Conservation (phyloP, 2,113 vertebrate species). For the Oreochromis spilurus region DNA sequence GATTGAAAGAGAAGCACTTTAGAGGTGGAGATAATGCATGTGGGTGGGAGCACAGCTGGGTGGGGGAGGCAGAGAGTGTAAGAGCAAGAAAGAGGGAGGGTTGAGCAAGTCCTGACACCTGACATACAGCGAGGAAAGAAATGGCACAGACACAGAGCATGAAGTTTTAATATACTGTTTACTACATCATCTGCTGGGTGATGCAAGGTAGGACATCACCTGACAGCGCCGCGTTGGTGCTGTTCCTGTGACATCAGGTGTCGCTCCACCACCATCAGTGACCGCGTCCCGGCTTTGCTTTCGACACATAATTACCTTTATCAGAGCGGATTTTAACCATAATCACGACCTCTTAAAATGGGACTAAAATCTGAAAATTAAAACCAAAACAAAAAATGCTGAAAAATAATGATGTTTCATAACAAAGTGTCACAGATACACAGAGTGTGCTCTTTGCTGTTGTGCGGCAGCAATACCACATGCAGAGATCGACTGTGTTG, state of each 20-base stretch:
- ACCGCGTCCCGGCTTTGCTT: neutral
- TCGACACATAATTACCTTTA: neutral
- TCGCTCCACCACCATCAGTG: neutral
- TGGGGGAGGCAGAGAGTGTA: neutral
- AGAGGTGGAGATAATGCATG: neutral
- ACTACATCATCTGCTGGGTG: neutral
- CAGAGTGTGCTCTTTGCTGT: neutral
- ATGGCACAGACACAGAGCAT: neutral
- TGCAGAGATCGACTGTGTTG: neutral
- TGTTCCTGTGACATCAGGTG: neutral
- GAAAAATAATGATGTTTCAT: neutral
- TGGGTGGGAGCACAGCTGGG: neutral
- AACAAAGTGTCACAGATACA: neutral
- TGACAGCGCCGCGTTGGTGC: neutral
- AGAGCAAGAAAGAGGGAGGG: neutral
- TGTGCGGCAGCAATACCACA: neutral
- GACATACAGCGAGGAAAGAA: neutral
- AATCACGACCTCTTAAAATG: neutral
- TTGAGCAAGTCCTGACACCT: neutral
- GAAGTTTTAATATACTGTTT: neutral
- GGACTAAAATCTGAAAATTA: neutral
- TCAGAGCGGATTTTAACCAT: neutral
- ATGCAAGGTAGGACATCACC: neutral
- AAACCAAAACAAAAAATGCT: neutral
- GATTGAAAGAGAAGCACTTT: slow-evolving; percentile 45